A percentile compares a stretch with the other conserved stretches of the same genome.
Evolutionary conservation across 1,140 invertebrate species (phyloP).

Genomic region (Saccostrea cuccullata): DNA sequence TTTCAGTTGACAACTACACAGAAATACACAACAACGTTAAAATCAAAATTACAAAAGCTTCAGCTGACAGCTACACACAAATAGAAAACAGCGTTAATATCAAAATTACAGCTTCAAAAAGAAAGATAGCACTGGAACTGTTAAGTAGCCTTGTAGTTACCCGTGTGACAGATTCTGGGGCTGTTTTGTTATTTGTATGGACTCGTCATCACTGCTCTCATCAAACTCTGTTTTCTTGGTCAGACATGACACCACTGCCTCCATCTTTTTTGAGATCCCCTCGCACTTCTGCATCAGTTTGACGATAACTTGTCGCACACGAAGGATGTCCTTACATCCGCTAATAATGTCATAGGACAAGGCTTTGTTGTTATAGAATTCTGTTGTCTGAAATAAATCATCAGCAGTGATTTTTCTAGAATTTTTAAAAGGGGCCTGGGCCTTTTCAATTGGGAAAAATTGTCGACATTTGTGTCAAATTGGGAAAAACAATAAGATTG

Average conservation of each 20-base stretch:
- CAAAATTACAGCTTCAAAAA: neutral
- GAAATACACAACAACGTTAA: neutral
- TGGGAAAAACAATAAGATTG: too few species aligned
- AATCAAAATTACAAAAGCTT: neutral
- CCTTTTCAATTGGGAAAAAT: too few species aligned
- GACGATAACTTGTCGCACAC: slow-evolving; percentile 77
- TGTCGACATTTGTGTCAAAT: too few species aligned
- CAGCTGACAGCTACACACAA: slow-evolving; percentile 66
- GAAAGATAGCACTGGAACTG: neutral
- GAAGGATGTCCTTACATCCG: slow-evolving; percentile 78
- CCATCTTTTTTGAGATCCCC: slow-evolving; percentile 78
- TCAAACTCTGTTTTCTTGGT: slow-evolving; percentile 59
- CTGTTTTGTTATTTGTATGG: slow-evolving; percentile 77
- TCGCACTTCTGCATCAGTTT: slow-evolving; percentile 81
- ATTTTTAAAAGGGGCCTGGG: too few species aligned
- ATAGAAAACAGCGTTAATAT: neutral
- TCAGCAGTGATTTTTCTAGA: too few species aligned
- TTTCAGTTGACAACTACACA: slow-evolving; percentile 81
- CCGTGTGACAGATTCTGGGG: slow-evolving; percentile 76
- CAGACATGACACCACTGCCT: slow-evolving; percentile 77
- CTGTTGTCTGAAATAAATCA: neutral
- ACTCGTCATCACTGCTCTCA: slow-evolving; percentile 63
- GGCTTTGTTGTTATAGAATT: slow-evolving; percentile 62
- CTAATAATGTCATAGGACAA: slow-evolving; percentile 78
- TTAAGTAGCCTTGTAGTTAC: slow-evolving; percentile 50